A percentile compares a stretch with the other conserved stretches of the same genome.
These are phyloP conservation scores for Triplophysa bombifrons DNA, from an alignment of 2,797 vertebrate species.

Conservation along the genomic window DNA sequence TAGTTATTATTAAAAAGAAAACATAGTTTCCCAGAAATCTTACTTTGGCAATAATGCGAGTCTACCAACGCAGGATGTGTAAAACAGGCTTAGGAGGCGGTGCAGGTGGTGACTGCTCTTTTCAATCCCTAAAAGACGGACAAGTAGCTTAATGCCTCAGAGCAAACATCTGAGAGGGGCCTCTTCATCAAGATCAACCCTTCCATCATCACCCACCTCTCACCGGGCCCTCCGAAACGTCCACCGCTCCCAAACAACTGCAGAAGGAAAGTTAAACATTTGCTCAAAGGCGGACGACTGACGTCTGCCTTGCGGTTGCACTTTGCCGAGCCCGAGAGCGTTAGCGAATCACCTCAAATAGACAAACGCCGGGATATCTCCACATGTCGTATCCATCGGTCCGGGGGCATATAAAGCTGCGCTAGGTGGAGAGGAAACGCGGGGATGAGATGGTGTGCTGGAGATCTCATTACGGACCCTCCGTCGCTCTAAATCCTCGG, in stretches of 20 bases:
- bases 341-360: slow-evolving; percentile 47
- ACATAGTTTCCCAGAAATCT: neutral
- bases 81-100: neutral
- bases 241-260: slow-evolving; percentile 55
- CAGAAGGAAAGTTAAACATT: slow-evolving; percentile 57
- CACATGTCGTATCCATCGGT: slow-evolving; percentile 37
- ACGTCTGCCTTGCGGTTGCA: slow-evolving; percentile 36
- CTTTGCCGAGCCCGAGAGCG: slow-evolving; percentile 29
- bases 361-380: slow-evolving; percentile 31
- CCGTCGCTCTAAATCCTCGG: slow-evolving; percentile 24
- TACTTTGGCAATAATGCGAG: neutral
- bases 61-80: neutral
- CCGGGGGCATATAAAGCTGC: slow-evolving; percentile 40
- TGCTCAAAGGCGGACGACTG: slow-evolving; percentile 48
- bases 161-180: slow-evolving; percentile 46
- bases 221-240: slow-evolving; percentile 44
- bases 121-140: slow-evolving; percentile 38
- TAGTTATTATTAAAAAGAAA: neutral
- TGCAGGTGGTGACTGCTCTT: slow-evolving; percentile 30
- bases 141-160: slow-evolving; percentile 29
- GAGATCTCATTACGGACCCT: slow-evolving; percentile 38
- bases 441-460: slow-evolving; percentile 30
- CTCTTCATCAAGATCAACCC: slow-evolving; percentile 53
- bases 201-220: slow-evolving; percentile 46
- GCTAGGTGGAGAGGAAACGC: slow-evolving; percentile 44